Percentiles rank a stretch among this genome's conserved stretches.
Evolutionary conservation across 2,888 invertebrate species (phyloP).

Genomic region (Antheraea yamamai): DNA sequence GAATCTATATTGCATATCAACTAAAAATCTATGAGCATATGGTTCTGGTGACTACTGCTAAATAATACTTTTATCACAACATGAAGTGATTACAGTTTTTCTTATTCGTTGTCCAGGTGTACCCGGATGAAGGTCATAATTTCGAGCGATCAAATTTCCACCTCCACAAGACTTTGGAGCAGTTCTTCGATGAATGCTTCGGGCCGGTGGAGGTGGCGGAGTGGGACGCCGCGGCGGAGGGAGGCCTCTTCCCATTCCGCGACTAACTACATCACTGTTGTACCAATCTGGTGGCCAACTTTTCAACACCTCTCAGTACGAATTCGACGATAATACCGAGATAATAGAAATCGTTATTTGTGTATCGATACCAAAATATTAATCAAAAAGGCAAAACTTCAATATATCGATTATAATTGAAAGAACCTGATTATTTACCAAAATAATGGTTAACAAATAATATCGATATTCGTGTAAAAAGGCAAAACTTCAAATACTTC

Average conservation of each 20-base stretch:
- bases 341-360: not conserved
- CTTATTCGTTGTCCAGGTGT: slow-evolving; percentile 82
- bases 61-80: not conserved
- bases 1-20: no score
- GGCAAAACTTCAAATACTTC: no score
- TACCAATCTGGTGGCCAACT: not conserved
- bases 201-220: slow-evolving; percentile 86
- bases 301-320: not conserved
- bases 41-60: no score
- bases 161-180: slow-evolving; percentile 92
- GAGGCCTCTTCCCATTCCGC: slow-evolving; percentile 79
- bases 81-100: not conserved
- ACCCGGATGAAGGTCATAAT: slow-evolving; percentile 92
- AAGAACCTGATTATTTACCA: not conserved
- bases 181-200: slow-evolving; percentile 93
- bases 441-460: no score
- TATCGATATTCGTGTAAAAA: not conserved
- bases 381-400: not conserved
- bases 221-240: slow-evolving; percentile 84
- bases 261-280: slow-evolving; percentile 50
- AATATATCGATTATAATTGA: not conserved
- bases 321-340: not conserved
- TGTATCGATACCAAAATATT: not conserved
- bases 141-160: slow-evolving; percentile 88
- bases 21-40: no score